Conservation (phyloP, 2,113 vertebrate species). For the Baryphthengus martii region DNA sequence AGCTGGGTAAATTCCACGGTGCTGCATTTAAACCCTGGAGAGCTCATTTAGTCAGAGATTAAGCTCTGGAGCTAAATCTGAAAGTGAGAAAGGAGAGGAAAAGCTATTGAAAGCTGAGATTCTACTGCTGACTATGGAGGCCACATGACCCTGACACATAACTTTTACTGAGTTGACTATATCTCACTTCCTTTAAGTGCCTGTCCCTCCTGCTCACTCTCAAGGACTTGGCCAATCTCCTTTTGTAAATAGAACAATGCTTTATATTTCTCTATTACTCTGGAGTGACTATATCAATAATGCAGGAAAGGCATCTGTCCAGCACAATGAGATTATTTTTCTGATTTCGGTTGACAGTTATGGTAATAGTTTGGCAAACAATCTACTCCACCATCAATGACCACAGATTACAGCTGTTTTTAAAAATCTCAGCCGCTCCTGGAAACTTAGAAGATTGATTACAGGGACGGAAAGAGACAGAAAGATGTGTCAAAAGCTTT, state of each 20-base stretch:
- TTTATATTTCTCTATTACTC: conserved; percentile 97
- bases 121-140: conserved; percentile 73
- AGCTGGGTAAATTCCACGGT: not conserved
- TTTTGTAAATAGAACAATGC: conserved; percentile 99
- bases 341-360: conserved; percentile 97
- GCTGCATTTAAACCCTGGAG: conserved; percentile 1
- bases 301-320: conserved; percentile 96
- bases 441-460: conserved; percentile 90
- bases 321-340: conserved; percentile 96
- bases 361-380: conserved; percentile 99
- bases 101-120: conserved; percentile 56
- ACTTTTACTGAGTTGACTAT: conserved; percentile 89
- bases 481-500: conserved; percentile 80
- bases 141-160: conserved; percentile 85
- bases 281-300: conserved; percentile 96
- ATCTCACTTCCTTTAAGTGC: conserved; percentile 94
- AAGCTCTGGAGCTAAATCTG: conserved; percentile 46
- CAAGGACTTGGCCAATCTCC: conserved; percentile 97
- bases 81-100: conserved; percentile 39
- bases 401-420: conserved; percentile 97
- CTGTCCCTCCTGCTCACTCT: conserved; percentile 92
- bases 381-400: conserved; percentile 93
- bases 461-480: conserved; percentile 77
- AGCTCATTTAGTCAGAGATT: conserved; percentile 40
- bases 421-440: conserved; percentile 83